A percentile compares a stretch with the other conserved stretches of the same genome.
phyloP scores from a whole-genome alignment of 2,113 vertebrate species.

The Oxyruncus cristatus region DNA sequence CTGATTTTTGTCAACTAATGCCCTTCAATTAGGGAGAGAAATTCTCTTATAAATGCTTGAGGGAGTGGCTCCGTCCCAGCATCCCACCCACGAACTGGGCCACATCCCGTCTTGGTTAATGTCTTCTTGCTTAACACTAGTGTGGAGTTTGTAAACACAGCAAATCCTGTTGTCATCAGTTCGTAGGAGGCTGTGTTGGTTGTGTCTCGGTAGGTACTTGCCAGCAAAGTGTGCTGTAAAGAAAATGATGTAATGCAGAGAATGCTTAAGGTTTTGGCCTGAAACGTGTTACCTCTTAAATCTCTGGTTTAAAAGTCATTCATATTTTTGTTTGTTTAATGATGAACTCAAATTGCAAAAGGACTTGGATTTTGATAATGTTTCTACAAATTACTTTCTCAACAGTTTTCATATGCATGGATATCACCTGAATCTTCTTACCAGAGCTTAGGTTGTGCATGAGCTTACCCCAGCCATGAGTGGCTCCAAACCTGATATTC shows the following conservation, averaged over 20 bases:
- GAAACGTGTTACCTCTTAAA: fast-evolving
- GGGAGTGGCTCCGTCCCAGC: neutral
- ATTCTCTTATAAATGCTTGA: fast-evolving
- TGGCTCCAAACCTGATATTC: slow-evolving; percentile 93
- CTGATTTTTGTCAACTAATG: neutral
- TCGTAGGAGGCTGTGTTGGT: neutral
- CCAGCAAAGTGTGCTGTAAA: neutral
- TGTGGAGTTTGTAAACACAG: neutral
- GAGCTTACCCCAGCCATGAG: slow-evolving; percentile 79
- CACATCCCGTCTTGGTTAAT: neutral
- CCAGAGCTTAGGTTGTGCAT: neutral
- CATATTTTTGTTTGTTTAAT: neutral
- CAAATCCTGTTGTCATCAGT: neutral
- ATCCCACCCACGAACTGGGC: neutral
- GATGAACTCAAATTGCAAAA: neutral
- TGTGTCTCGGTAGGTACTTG: neutral
- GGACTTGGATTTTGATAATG: neutral
- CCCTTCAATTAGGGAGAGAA: neutral
- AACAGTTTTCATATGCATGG: slow-evolving; percentile 65
- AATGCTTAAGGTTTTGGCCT: neutral
- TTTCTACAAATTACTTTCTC: slow-evolving; percentile 20
- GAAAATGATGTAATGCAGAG: neutral
- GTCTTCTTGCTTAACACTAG: neutral
- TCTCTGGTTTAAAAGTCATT: neutral
- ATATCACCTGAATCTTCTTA: slow-evolving; percentile 38